Evolutionary conservation across 2,113 vertebrate genomes (phyloP), one percentile per base, ranked within the genome.

Genomic region (Burhinus bistriatus): DNA sequence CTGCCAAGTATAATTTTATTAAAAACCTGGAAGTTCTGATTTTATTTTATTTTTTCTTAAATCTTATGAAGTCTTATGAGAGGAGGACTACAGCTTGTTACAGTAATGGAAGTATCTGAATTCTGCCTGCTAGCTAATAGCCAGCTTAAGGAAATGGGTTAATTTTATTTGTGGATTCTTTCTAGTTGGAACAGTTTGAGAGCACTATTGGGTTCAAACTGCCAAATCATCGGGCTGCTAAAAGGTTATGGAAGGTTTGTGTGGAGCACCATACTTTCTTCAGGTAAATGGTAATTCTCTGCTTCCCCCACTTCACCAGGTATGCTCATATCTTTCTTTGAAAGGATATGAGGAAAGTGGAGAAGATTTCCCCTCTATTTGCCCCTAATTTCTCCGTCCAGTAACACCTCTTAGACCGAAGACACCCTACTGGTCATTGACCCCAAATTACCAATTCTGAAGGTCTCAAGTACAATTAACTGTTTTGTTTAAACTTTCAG

Each of bases 241-340:
- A 99, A 97, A 98, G 98, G 90, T 98, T 99, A 93, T 99, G 99
- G 99, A 99, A 99, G 92, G 99, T 99, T 86, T 99, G 99, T 32
- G 99, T 99, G 98, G 99, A 99, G 87, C 99, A 99, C 95, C 99
- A 99, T 98, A 99, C 99, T 93, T 99, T 99, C 97, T 99, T 99
- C 98, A 99, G 99, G 99, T 99, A 98, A 96, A 51, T 55, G 11
- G 21, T 87, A 80, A 61, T 78, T 89, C 40, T 93, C 45, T 82
- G 30, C 49, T 84, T 94, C 36, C 15, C 11, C 12, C 3, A 2
- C 27, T 73, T 89, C 25, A 17, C n/a, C 36, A 72, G 11, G 8
- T 64, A 40, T 45, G 17, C 16, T 72, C 4, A 3, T 65, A 34
- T 15, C 7, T 66, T 57, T 69, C 11, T 86, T 70, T 64, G 42